Base-by-base conservation (phyloP, 2,113 vertebrate genomes). In the Nothoprocta pentlandii region DNA sequence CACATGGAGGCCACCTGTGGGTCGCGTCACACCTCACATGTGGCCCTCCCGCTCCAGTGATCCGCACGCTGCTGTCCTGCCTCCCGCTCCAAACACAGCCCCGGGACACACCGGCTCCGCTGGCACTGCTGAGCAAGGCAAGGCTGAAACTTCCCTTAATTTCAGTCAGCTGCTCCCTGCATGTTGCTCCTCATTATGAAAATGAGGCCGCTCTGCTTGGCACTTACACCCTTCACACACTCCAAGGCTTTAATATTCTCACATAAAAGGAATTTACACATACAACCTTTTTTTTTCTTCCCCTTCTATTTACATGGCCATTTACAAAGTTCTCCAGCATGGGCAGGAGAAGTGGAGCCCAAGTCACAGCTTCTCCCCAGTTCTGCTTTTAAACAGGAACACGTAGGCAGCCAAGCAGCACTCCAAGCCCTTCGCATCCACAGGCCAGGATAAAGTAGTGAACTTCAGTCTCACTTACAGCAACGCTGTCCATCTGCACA, bases 101-200 rank as follows among this genome's bases (percentile, higher is more conserved):
- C 62, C 58, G 3, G 16, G 25, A 51, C 63, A 77, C 26, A 12
- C 1, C 22, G 4, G 23, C 22, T 68, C 36, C 16, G 26, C 2
- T 73, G 74, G 73, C 41, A 30, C 16, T 12, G 34, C 61, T 84
- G 76, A 63, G 63, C 49, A 1, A 78, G 15, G 49, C 12, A 59
- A 67, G 88, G 39, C 28, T 56, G 78, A 78, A 39, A 42, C 84
- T 94, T 93, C 77, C 23, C 5, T 80, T 70, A 67, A 77, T 90
- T 90, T 93, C 74, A 91, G 10, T 56, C 93, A 83, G 64, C 49
- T 94, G n/a, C 59, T 85, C 70, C 25, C 76, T 80, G 88, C 76
- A 77, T 59, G 71, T 58, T 93, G 20, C 46, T 89, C 61, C 54
- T 87, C 68, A 44, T 86, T 80, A 91, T 78, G 71, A 77, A 94